Conservation (phyloP, 2,113 vertebrate genomes). For the Antechinus stuartii region DNA sequence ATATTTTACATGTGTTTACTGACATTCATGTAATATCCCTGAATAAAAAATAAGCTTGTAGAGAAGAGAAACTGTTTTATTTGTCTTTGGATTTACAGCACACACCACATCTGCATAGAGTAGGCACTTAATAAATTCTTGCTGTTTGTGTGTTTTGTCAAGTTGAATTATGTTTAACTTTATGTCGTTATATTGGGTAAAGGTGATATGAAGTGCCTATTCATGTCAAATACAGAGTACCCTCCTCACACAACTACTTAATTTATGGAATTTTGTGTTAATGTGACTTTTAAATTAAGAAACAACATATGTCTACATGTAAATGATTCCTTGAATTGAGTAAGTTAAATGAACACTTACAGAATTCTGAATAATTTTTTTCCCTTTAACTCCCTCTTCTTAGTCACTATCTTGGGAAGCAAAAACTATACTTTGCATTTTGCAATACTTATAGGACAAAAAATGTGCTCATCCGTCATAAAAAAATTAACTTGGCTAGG, state of each 20-base stretch:
- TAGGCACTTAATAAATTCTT: background rate
- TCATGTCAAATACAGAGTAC: background rate
- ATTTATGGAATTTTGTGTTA: background rate
- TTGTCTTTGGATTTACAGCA: background rate
- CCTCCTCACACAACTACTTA: background rate
- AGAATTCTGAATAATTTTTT: conserved; percentile 14
- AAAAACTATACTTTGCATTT: conserved; percentile 27
- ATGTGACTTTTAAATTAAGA: conserved; percentile 39
- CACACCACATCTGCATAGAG: background rate
- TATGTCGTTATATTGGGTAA: background rate
- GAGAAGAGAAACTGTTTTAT: background rate
- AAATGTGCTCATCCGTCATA: conserved; percentile 26
- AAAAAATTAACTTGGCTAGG: background rate
- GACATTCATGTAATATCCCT: background rate
- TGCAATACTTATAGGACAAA: background rate
- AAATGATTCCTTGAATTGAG: background rate
- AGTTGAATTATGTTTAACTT: background rate
- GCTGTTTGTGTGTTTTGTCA: background rate
- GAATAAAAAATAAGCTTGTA: background rate
- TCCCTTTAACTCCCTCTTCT: background rate
- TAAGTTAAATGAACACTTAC: conserved; percentile 10
- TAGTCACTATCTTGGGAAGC: conserved; percentile 1
- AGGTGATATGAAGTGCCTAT: background rate
- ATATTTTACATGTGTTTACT: background rate
- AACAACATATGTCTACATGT: conserved; percentile 7